Evolutionary conservation across 2,888 invertebrate genomes (phyloP).

Genomic region (Beris chalybata): DNA sequence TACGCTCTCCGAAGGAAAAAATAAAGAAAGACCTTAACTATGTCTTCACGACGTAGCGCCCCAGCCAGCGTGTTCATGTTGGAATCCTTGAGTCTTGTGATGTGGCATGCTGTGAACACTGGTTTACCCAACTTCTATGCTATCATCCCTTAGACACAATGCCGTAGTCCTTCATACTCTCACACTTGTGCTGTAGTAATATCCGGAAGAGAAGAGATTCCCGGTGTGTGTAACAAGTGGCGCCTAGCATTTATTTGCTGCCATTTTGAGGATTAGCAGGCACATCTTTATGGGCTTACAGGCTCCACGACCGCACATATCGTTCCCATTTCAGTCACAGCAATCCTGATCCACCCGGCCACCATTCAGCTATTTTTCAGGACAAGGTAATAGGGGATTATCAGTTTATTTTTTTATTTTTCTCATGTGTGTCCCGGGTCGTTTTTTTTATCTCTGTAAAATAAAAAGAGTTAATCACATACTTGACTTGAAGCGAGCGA

Average conservation of each 20-base stretch:
- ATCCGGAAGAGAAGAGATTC: not conserved
- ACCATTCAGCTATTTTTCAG: too few relatives aligned
- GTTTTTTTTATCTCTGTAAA: not conserved
- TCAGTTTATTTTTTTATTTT: constrained; percentile 14
- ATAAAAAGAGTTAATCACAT: constrained; percentile 17
- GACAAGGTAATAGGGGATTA: constrained; percentile 6
- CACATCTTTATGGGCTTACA: constrained; percentile 19
- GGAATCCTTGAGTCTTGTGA: constrained; percentile 14
- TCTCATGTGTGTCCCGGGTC: not conserved
- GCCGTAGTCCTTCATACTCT: not conserved
- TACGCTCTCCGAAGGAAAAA: too few relatives aligned
- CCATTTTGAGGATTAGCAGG: constrained; percentile 32
- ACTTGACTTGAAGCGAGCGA: constrained; percentile 13
- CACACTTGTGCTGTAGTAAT: not conserved
- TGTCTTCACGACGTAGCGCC: too few relatives aligned
- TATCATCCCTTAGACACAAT: not conserved
- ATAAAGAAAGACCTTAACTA: too few relatives aligned
- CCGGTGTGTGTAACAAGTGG: constrained; percentile 30
- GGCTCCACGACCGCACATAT: constrained; percentile 6
- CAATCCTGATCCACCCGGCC: too few relatives aligned
- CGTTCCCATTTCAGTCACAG: not conserved
- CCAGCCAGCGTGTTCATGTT: constrained; percentile 10
- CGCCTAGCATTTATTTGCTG: constrained; percentile 32
- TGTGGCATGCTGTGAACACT: constrained; percentile 29
- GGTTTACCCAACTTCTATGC: constrained; percentile 8